These are phyloP conservation scores for Lutjanus erythropterus DNA, from an alignment of 2,113 vertebrate genomes.

Conservation along the genomic window DNA sequence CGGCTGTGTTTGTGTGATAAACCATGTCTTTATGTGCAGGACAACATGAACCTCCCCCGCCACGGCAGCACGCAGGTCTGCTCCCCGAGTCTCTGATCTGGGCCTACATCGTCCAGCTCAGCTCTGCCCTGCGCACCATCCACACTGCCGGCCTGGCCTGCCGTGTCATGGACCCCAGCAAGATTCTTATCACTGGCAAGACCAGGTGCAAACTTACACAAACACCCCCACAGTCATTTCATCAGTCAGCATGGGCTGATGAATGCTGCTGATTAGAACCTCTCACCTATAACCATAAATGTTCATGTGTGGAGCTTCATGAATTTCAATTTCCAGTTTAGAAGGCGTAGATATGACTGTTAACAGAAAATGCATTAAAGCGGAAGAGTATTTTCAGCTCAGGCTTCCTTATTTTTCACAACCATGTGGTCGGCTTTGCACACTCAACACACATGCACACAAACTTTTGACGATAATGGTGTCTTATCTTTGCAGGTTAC, in stretches of 20 bases:
- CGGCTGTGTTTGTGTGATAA: conserved; percentile 29
- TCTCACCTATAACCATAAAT: neutral
- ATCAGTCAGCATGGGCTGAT: neutral
- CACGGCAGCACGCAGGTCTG: conserved; percentile 96
- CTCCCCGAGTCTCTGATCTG: conserved; percentile 98
- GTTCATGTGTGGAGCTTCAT: neutral
- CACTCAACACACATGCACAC: neutral
- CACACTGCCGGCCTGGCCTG: conserved; percentile 97
- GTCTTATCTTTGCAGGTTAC: conserved; percentile 87
- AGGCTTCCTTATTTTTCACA: conserved; percentile 53
- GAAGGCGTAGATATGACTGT: neutral
- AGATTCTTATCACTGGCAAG: conserved; percentile 98
- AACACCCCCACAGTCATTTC: neutral
- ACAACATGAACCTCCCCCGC: conserved; percentile 95
- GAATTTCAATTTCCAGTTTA: conserved; percentile 8
- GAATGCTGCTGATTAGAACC: neutral
- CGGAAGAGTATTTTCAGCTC: conserved; percentile 25
- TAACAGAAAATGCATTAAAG: conserved; percentile 40
- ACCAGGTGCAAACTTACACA: conserved; percentile 88
- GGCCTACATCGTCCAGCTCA: conserved; percentile 98
- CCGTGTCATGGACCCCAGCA: conserved; percentile 98
- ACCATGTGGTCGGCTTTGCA: neutral
- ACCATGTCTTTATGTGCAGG: conserved; percentile 79
- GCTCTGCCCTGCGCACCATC: conserved; percentile 95
- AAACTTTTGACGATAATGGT: neutral